Evolutionary conservation across 1,140 invertebrate genomes (phyloP).

Genomic region (Nasonia longicornis): DNA sequence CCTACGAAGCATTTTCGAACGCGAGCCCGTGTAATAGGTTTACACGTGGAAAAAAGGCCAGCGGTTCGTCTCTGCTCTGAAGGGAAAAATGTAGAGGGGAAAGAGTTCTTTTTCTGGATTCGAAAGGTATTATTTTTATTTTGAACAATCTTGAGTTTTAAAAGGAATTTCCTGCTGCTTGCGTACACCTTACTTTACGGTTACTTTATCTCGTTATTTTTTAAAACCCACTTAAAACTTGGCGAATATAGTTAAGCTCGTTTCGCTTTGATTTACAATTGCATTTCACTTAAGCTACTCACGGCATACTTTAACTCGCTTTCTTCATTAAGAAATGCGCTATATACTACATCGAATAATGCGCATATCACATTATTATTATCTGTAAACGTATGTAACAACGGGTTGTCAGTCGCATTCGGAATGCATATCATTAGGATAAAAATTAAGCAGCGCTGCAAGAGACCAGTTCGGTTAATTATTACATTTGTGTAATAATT

Average conservation of each 20-base stretch:
- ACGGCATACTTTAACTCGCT: neutral
- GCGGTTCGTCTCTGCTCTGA: neutral
- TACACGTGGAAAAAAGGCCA: neutral
- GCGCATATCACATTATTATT: too few relatives aligned
- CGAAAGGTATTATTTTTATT: neutral
- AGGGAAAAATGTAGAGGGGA: neutral
- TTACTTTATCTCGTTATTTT: neutral
- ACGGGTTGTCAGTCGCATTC: neutral
- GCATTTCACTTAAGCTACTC: neutral
- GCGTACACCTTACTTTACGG: neutral
- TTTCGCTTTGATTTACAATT: neutral
- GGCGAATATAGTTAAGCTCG: neutral
- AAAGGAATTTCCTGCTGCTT: neutral
- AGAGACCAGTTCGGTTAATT: constrained; percentile 12
- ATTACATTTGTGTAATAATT: constrained; percentile 40
- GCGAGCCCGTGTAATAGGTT: constrained; percentile 27
- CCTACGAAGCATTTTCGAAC: constrained; percentile 15
- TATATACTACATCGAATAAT: too few relatives aligned
- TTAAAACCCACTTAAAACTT: constrained; percentile 23
- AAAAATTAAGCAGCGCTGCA: neutral
- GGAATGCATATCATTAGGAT: neutral
- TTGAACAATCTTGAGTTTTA: neutral
- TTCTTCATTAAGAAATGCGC: too few relatives aligned
- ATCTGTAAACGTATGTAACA: too few relatives aligned
- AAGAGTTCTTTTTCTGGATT: neutral